Conservation (phyloP, 37 sponge, comb jelly and placozoan species). For the Eunapius fragilis region DNA sequence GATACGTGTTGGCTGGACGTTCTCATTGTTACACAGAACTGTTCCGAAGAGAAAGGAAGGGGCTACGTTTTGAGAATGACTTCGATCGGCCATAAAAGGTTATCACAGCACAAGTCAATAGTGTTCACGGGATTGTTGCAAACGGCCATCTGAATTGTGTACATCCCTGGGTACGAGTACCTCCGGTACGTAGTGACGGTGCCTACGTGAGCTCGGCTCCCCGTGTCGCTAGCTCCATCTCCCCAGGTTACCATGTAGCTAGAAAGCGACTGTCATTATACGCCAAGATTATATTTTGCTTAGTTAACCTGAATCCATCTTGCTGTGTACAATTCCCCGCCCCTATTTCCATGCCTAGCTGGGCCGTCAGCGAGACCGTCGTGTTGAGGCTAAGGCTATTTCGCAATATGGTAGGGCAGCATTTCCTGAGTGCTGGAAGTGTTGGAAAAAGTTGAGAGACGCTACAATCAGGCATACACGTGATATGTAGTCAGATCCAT, state of each 20-base stretch:
- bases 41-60: too few species aligned
- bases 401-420: constrained; percentile 30
- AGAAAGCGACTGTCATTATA: too few species aligned
- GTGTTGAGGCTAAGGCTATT: background rate
- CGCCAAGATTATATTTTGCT: background rate
- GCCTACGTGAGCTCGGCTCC: background rate
- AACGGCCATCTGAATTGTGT: constrained; percentile 9
- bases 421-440: constrained; percentile 35
- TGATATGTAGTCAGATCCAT: background rate
- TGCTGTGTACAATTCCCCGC: constrained; percentile 41
- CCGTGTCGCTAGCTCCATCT: constrained; percentile 30
- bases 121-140: constrained; percentile 43
- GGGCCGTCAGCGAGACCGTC: background rate
- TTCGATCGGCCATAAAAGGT: background rate
- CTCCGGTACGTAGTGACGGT: constrained; percentile 1
- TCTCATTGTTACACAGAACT: too few species aligned
- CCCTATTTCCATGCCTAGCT: background rate
- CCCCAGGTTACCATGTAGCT: constrained; percentile 51
- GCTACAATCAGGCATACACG: too few species aligned
- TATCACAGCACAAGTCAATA: constrained; percentile 33
- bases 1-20: too few species aligned
- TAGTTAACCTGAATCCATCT: constrained; percentile 52
- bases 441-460: background rate
- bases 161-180: constrained; percentile 4
- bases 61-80: too few species aligned